phyloP scores from a whole-genome alignment of 2,888 invertebrate species.

The Eudemis profundana region DNA sequence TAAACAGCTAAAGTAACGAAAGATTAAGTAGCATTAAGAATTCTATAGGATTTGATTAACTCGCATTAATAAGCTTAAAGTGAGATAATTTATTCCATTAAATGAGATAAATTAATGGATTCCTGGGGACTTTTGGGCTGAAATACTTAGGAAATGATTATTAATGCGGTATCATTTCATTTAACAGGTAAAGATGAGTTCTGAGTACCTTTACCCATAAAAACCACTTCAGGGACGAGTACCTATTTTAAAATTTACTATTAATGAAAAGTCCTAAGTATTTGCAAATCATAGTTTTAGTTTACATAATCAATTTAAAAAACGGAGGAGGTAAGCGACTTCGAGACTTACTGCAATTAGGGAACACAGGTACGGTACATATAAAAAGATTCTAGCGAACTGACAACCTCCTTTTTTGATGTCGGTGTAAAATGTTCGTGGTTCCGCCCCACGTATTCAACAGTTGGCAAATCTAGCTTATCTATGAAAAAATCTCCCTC shows the following conservation, averaged over 20 bases:
- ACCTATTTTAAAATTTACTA: too few species aligned
- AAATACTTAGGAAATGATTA: conserved; percentile 26
- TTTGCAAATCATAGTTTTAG: too few species aligned
- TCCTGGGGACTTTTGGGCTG: conserved; percentile 21
- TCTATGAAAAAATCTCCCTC: conserved; percentile 21
- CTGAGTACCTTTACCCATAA: neutral
- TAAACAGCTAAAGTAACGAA: neutral
- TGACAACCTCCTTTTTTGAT: too few species aligned
- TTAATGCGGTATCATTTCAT: conserved; percentile 36
- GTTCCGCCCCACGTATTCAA: neutral
- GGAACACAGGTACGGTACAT: too few species aligned
- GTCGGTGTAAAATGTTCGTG: too few species aligned
- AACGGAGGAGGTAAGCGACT: too few species aligned
- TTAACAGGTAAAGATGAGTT: conserved; percentile 23
- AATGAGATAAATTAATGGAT: conserved; percentile 37
- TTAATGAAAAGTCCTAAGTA: too few species aligned
- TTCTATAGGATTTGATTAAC: conserved; percentile 35
- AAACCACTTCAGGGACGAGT: too few species aligned
- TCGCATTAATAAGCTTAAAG: conserved; percentile 41
- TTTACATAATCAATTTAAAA: too few species aligned
- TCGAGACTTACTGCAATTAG: too few species aligned
- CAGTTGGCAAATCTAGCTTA: conserved; percentile 7
- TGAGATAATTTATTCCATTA: conserved; percentile 44
- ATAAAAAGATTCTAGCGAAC: too few species aligned
- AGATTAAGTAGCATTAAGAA: conserved; percentile 20